Evolutionary conservation across 2,113 vertebrate genomes (phyloP), one percentile per base, ranked within the genome.

Genomic region (Oxygymnocypris stewartii): DNA sequence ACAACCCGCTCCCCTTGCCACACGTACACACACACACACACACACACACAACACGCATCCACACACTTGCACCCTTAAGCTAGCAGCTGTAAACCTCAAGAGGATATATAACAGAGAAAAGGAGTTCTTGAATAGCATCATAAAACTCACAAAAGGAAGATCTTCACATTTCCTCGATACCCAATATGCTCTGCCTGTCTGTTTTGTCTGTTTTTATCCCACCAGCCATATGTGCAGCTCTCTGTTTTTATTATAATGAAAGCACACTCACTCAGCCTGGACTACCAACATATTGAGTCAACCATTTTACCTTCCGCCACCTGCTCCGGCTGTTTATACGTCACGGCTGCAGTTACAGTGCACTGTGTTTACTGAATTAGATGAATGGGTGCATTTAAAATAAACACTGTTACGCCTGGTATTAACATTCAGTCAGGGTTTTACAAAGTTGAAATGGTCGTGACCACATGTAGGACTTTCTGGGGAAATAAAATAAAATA

Each of bases 21-120:
- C 85, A 89, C 88, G 77, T 61, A 79, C 76, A 81, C 63, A 37
- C 42, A 67, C 57, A 82, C 84, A 82, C 82, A 67, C 71, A 75
- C 16, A 65, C 65, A 6, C 18, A 79, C 61, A 83, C 23, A 67
- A 25, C 6, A 69, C 4, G 35, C 65, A 69, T 35, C 31, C 67
- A 10, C 86, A 86, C 77, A 73, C 57, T 37, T 79, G 77, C 88
- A 85, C 86, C 85, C 78, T 85, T 63, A 77, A 83, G 16, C 85
- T 86, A 90, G 87, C 86, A 85, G 92, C 89, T 92, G 91, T 92
- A 94, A 93, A 94, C 91, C 89, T 90, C 81, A 4, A 89, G 77
- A 88, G 92, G 92, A 94, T 93, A 92, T 93, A 93, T 69, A 91
- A 90, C 89, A 84, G 71, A 89, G 88, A 88, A 92, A 88, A 93